A percentile compares a stretch with the other conserved stretches of the same genome.
Conservation (phyloP, 1,140 invertebrate genomes). For the Holcopasites calliopsidis region DNA sequence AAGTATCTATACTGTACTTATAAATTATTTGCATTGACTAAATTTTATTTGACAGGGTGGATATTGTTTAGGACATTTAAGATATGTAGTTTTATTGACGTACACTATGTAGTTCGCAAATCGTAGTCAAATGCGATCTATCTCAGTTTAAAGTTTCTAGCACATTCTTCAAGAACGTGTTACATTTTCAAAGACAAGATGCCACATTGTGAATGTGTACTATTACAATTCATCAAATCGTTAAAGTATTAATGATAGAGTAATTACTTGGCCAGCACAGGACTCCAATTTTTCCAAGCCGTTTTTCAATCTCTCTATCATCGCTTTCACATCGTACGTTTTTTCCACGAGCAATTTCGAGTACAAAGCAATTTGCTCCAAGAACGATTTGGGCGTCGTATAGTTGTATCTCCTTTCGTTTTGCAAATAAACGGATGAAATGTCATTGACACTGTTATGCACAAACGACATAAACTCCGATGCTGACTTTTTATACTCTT, state of each 20-base stretch:
- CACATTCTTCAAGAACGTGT: too few species aligned
- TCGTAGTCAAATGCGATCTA: too few species aligned
- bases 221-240: too few species aligned
- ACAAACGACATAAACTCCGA: constrained; percentile 95
- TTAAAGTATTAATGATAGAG: not conserved
- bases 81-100: too few species aligned
- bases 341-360: constrained; percentile 90
- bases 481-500: constrained; percentile 79
- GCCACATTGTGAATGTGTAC: not conserved
- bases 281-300: constrained; percentile 92
- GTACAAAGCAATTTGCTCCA: constrained; percentile 96
- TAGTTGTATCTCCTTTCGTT: constrained; percentile 97
- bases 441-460: constrained; percentile 92
- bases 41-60: too few species aligned
- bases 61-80: too few species aligned
- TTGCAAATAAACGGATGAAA: constrained; percentile 89
- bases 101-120: too few species aligned
- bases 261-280: constrained; percentile 87
- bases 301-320: constrained; percentile 91
- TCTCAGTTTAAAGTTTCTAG: too few species aligned
- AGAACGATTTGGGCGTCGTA: constrained; percentile 96
- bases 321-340: constrained; percentile 87
- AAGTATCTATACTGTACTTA: too few species aligned
- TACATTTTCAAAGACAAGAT: not conserved
- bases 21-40: too few species aligned